Evolutionary conservation across 2,113 vertebrate genomes (phyloP).

Genomic region (Mus spicilegus): DNA sequence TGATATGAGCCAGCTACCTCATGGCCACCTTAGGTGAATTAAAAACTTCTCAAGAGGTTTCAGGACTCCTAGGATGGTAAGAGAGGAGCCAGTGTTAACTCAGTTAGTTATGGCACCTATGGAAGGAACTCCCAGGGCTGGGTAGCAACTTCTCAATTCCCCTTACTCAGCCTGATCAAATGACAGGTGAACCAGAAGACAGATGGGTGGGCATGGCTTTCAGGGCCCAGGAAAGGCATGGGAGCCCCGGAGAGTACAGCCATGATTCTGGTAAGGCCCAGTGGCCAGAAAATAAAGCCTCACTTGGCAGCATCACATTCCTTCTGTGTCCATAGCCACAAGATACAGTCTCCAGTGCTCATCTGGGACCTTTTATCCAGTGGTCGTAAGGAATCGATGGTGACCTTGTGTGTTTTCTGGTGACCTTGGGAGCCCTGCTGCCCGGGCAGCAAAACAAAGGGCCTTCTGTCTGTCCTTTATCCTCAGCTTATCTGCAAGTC

Average conservation of each 20-base stretch:
- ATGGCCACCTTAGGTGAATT: not conserved
- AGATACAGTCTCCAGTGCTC: too few species aligned
- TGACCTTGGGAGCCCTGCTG: not conserved
- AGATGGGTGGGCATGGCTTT: not conserved
- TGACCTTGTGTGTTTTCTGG: not conserved
- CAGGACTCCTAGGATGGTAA: not conserved
- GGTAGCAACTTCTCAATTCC: not conserved
- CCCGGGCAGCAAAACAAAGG: not conserved
- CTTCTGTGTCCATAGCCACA: not conserved
- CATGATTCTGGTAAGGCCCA: not conserved
- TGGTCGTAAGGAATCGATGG: not conserved
- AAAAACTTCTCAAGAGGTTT: not conserved
- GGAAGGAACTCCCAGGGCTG: not conserved
- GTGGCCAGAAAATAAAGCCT: not conserved
- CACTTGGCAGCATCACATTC: rapidly evolving
- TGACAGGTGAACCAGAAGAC: not conserved
- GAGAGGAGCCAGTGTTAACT: not conserved
- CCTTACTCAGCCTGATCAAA: not conserved
- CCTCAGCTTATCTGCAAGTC: not conserved
- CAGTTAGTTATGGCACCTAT: not conserved
- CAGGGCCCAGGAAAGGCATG: not conserved
- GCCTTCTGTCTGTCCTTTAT: not conserved
- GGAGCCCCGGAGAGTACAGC: not conserved
- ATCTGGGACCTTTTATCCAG: not conserved
- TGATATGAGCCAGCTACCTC: not conserved